phyloP scores from a whole-genome alignment of 2,888 invertebrate genomes.

The Megamerina dolium region DNA sequence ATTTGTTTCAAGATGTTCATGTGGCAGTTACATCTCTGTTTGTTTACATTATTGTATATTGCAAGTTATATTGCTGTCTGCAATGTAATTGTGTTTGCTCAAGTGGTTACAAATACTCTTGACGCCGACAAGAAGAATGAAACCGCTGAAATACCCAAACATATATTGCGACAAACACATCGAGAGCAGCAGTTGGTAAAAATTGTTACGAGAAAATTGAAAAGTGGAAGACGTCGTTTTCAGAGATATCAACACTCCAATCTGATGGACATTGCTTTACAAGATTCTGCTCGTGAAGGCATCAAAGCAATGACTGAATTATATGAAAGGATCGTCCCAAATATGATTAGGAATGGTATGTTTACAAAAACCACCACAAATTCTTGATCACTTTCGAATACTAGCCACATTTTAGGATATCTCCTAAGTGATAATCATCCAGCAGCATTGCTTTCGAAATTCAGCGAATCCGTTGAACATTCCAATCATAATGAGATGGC shows the following conservation, averaged over 20 bases:
- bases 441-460: conserved; percentile 43
- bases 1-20: no score
- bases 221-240: no score
- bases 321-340: conserved; percentile 45
- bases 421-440: conserved; percentile 45
- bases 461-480: conserved; percentile 43
- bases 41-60: no score
- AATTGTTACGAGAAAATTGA: no score
- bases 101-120: no score
- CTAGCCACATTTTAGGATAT: conserved; percentile 36
- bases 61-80: no score
- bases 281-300: conserved; percentile 45
- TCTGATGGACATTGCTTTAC: conserved; percentile 42
- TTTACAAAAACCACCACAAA: conserved; percentile 1
- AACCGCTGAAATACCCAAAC: conserved; percentile 32
- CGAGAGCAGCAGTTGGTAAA: no score
- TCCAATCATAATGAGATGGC: conserved; percentile 41
- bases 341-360: conserved; percentile 45
- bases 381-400: not conserved
- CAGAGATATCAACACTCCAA: conserved; percentile 34
- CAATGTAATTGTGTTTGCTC: no score
- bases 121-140: not conserved
- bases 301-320: conserved; percentile 45
- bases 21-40: no score
- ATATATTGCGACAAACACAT: conserved; percentile 21